Evolutionary conservation across 2,888 invertebrate genomes (phyloP), one percentile per base, ranked within the genome.

Genomic region (Strigamia maritima): DNA sequence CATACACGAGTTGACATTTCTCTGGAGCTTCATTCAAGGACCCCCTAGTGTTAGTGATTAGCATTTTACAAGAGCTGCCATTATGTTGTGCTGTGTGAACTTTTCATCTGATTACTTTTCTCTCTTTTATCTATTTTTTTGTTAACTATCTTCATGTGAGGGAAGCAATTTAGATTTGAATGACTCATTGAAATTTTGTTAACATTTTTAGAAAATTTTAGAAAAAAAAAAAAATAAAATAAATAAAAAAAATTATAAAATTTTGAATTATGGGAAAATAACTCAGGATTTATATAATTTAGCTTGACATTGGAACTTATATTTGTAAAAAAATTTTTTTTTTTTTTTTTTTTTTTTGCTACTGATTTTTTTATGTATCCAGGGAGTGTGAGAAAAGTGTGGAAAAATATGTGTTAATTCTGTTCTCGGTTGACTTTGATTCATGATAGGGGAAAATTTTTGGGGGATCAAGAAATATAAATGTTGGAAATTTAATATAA

Each of bases 21-120:
- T 70, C 70, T 70, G 28, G 70, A 70, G 70, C 70, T 26, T 70
- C 70, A 70, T 70, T 70, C 26, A 70, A 26, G 28, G 70, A 70
- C 70, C 70, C 70, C 70, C 70, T 70, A 26, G 70, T 70, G 70
- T 26, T 70, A 26, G 70, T 70, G 70, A 70, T 70, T 70, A 70
- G 70, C 70, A 70, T 70, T 70, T 70, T 26, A 70, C 70, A 70
- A 70, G 70, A 70, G 70, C 70, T 70, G 28, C 70, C 70, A 70
- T 70, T 70, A 70, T 70, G 70, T 70, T 70, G 12, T 70, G 26
- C 26, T 70, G 70, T 70, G 70, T 70, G 70, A 70, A 70, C 26
- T 70, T 70, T 70, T 70, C 70, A 70, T 70, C 70, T 70, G 70
- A 70, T 70, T 70, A 70, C 26, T 70, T 70, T 28, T 16, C 10